These are phyloP conservation scores for Neodiprion virginianus DNA, from an alignment of 1,140 invertebrate species.

Conservation along the genomic window DNA sequence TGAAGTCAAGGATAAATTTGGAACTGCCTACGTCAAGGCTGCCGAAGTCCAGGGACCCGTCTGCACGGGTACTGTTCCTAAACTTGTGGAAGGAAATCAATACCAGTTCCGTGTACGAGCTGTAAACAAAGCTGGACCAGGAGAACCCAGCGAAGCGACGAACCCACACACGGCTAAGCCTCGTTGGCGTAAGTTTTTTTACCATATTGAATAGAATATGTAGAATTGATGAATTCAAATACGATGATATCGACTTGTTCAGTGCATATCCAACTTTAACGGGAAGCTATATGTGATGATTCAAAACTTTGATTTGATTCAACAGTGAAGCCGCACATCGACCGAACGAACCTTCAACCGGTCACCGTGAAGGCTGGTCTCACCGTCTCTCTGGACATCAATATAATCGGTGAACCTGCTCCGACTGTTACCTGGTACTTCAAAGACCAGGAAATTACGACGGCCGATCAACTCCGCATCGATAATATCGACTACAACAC, in stretches of 20 bases:
- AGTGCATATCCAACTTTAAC: too few relatives aligned
- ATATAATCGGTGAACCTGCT: conserved; percentile 92
- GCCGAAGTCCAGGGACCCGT: conserved; percentile 79
- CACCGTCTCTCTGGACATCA: conserved; percentile 88
- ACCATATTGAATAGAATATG: background rate
- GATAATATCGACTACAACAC: conserved; percentile 91
- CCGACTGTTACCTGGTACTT: conserved; percentile 91
- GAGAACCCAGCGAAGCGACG: conserved; percentile 93
- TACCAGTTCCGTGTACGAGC: conserved; percentile 96
- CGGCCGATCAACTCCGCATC: conserved; percentile 75
- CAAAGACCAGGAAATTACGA: conserved; percentile 76
- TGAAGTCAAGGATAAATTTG: conserved; percentile 82
- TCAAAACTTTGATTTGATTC: too few relatives aligned
- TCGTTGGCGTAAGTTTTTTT: conserved; percentile 77
- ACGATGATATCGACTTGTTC: too few relatives aligned
- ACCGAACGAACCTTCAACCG: conserved; percentile 87
- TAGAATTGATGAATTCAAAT: background rate
- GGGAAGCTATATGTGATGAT: too few relatives aligned
- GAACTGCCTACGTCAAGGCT: conserved; percentile 70
- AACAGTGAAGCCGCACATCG: conserved; percentile 90
- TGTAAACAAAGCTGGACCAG: conserved; percentile 94
- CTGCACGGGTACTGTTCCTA: conserved; percentile 84
- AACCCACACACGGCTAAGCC: conserved; percentile 96
- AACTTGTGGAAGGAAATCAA: conserved; percentile 91
- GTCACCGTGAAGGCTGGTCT: conserved; percentile 90